Base-by-base conservation (phyloP, 2,113 vertebrate genomes). In the Bostrychus sinensis region DNA sequence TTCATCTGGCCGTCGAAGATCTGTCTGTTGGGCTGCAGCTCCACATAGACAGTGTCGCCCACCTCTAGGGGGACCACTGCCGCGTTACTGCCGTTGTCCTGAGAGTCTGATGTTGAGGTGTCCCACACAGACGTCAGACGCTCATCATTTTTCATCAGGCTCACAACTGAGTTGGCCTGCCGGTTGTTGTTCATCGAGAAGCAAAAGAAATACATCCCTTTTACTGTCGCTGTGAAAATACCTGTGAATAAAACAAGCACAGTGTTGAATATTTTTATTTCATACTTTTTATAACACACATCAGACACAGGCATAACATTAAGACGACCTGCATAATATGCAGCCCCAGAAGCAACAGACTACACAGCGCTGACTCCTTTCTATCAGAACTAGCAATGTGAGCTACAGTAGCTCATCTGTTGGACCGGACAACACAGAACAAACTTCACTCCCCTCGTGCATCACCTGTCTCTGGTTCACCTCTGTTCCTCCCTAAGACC, bases 111-210 rank as follows among this genome's bases (percentile, higher is more conserved):
- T 6, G 46, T 62, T 3, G 1, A 0, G 3, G 42, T 68, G 61
- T 85, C 82, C 78, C 78, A 79, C 4, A 88, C 62, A 2, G 76
- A 84, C 8, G 38, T 50, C 6, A 83, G 25, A n/a, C 8, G 43
- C 7, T n/a, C 38, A 4, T 2, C 2, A 10, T 87, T 87, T 51
- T 84, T 85, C 72, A 30, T 84, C 26, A 88, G 64, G 22, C 71
- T 58, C 46, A 81, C 74, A 16, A 73, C 82, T 32, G 82, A 73
- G 48, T 13, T 86, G n/a, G 37, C 34, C 1, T 3, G 1, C 7
- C 85, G 84, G 69, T 70, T 88, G 76, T 73, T 78, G 56, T 68
- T 68, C 64, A 81, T 75, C 1, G 84, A 65, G 70, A 83, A 85
- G 16, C 71, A 43, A 42, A 88, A 88, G 66, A 80, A 85, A 68